Evolutionary conservation across 1,140 invertebrate genomes (phyloP), one percentile per base, ranked within the genome.

Genomic region (Lucilia cuprina): DNA sequence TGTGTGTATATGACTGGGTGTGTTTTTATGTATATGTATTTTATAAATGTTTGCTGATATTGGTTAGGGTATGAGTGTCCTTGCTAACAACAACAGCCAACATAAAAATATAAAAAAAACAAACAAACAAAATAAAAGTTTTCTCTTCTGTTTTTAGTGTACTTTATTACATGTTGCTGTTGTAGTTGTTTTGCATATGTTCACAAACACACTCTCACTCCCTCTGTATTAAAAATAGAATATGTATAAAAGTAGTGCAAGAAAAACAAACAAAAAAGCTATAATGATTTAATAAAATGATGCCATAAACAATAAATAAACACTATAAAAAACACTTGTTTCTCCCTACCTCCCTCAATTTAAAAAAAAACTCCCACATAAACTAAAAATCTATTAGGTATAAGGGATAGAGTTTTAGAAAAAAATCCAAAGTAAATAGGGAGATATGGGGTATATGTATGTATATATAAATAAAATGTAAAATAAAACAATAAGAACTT

Each of bases 261-360:
- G 10, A 55, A 55, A 12, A 55, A 55, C 12, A 60, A 41, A 41
- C 10, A 41, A 60, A n/a, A n/a, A 14, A n/a, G 14, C 55, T 17
- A 60, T n/a, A 60, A 60, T n/a, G n/a, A 60, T 60, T 60, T 60
- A 60, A 60, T 60, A 60, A 17, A 17, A 60, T 17, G 55, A 60
- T 60, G n/a, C 55, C 55, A 60, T 60, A 60, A 60, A 60, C 55
- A 60, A 60, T 60, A 60, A 60, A 60, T 60, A 60, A 60, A 60
- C 55, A n/a, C 55, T 60, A n/a, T 60, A 60, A 60, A 60, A 60
- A 60, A 60, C 55, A 60, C 55, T 7, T n/a, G 13, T 13, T n/a
- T 14, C 13, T 17, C 7, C 14, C 41, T 30, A 30, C 41, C 41
- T 2, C 5, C 41, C 5, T 10, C 25, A 30, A 3, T 30, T 30